Evolutionary conservation across 2,113 vertebrate genomes (phyloP).

Genomic region (Trematocara marginatum): DNA sequence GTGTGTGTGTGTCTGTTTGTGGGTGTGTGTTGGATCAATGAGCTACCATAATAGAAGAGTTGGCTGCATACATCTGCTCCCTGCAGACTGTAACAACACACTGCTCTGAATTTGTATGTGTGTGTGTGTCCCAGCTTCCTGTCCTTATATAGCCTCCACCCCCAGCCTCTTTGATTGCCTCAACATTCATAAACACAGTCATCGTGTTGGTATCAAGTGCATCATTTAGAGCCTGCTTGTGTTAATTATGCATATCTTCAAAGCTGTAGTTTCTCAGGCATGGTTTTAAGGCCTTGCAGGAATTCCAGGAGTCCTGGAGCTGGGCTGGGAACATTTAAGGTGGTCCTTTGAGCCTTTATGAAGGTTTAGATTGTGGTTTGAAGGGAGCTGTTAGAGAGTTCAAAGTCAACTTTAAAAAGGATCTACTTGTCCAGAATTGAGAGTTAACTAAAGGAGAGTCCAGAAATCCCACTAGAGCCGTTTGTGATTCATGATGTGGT

Average conservation of each 20-base stretch:
- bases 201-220: not conserved
- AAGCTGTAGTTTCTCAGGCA: not conserved
- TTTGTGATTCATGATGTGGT: not conserved
- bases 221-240: not conserved
- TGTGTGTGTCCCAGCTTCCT: not conserved
- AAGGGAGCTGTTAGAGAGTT: not conserved
- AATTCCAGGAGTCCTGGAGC: not conserved
- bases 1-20: not conserved
- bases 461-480: not conserved
- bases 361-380: not conserved
- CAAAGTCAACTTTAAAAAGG: not conserved
- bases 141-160: not conserved
- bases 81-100: not conserved
- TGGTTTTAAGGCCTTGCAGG: not conserved
- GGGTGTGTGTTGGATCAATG: constrained; percentile 5
- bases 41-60: constrained; percentile 25
- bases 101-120: not conserved
- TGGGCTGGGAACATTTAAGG: not conserved
- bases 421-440: not conserved
- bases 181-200: not conserved
- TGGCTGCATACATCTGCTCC: not conserved
- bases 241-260: not conserved
- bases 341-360: not conserved
- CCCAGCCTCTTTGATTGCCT: not conserved
- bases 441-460: not conserved